Evolutionary conservation across 2,888 invertebrate genomes (phyloP).

Genomic region (Zelleria hepariella): DNA sequence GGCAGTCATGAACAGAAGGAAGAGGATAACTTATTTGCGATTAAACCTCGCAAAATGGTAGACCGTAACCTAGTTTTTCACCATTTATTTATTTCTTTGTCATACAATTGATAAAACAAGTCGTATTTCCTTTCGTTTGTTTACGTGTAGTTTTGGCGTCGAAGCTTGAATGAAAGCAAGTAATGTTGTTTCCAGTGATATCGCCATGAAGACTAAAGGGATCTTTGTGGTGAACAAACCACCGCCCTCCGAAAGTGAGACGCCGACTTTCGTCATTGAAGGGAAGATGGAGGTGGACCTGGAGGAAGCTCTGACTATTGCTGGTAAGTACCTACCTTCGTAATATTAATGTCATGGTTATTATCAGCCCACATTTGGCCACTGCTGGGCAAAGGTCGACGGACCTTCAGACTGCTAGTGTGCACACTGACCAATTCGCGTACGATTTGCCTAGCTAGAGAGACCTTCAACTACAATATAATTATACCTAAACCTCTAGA

Average conservation of each 20-base stretch:
- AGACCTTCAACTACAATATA: no score
- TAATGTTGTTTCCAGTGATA: not conserved
- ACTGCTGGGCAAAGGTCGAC: no score
- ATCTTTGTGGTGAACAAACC: not conserved
- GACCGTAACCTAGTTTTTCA: not conserved
- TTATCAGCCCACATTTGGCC: no score
- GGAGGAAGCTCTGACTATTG: constrained; percentile 47
- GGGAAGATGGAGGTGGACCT: constrained; percentile 29
- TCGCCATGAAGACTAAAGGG: not conserved
- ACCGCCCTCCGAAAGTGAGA: not conserved
- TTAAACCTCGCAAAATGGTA: constrained; percentile 9
- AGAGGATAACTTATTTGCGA: constrained; percentile 8
- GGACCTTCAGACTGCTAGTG: no score
- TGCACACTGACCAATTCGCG: no score
- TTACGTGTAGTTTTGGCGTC: not conserved
- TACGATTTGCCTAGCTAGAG: no score
- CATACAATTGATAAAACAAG: no score
- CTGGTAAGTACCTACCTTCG: constrained; percentile 30
- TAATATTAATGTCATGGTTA: not conserved
- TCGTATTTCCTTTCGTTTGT: not conserved
- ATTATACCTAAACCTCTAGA: no score
- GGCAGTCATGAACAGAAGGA: constrained; percentile 6
- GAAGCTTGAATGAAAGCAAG: no score
- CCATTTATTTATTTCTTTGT: not conserved
- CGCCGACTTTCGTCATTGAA: constrained; percentile 11